Percentiles rank a stretch among this genome's conserved stretches.
Conservation (phyloP, 2,113 vertebrate genomes). For the Pseudolaguvia tuberculata region DNA sequence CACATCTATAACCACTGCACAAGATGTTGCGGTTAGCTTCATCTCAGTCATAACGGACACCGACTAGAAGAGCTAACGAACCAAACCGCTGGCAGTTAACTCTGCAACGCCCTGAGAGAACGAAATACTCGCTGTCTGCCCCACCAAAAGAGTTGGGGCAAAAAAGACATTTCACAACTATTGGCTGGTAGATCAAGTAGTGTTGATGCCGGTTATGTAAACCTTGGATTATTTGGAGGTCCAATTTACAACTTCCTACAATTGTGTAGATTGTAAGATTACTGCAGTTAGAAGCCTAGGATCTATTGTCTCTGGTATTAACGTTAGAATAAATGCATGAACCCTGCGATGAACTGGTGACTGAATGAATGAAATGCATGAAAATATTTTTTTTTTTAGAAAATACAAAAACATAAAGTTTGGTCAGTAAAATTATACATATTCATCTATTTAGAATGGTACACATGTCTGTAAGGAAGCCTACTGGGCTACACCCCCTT, state of each 20-base stretch:
- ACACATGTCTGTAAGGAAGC: too few species aligned
- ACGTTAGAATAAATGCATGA: neutral
- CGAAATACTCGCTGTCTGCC: conserved; percentile 4
- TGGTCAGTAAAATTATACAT: too few species aligned
- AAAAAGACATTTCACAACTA: conserved; percentile 37
- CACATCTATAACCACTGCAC: conserved; percentile 50
- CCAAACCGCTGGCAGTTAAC: conserved; percentile 56
- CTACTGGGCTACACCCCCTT: too few species aligned
- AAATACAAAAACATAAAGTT: too few species aligned
- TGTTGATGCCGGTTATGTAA: conserved; percentile 39
- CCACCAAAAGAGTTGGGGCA: conserved; percentile 25
- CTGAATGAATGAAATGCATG: too few species aligned
- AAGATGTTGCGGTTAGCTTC: conserved; percentile 52
- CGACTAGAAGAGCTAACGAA: conserved; percentile 46
- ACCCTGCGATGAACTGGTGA: too few species aligned
- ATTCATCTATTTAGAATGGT: too few species aligned
- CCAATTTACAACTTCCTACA: conserved; percentile 37
- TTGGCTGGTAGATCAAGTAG: conserved; percentile 33
- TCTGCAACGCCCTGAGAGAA: conserved; percentile 38
- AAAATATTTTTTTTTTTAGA: too few species aligned
- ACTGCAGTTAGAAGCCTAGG: conserved; percentile 12
- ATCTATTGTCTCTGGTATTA: neutral
- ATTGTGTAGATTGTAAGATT: conserved; percentile 19
- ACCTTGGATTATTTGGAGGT: conserved; percentile 7
- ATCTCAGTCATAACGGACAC: conserved; percentile 42